phyloP scores from a whole-genome alignment of 2,888 invertebrate genomes.

The Phortica magna region DNA sequence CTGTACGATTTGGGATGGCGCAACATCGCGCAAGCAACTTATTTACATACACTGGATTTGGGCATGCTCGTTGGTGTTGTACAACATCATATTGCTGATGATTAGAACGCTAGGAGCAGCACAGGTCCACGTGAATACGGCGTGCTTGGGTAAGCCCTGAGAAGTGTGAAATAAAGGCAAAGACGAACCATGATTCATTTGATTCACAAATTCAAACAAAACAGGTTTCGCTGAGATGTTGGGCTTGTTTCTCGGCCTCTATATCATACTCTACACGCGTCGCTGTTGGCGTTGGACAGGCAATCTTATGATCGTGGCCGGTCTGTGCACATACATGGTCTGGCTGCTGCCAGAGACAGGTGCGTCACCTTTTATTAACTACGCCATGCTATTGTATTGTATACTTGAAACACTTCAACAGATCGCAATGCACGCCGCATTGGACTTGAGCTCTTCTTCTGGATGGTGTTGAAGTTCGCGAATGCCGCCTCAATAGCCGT shows the following conservation, averaged over 20 bases:
- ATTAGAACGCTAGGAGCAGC: slow-evolving; percentile 76
- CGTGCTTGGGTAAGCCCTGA: slow-evolving; percentile 69
- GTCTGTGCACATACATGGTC: slow-evolving; percentile 69
- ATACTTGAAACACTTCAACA: slow-evolving; percentile 47
- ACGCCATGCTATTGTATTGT: background rate
- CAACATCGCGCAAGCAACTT: slow-evolving; percentile 66
- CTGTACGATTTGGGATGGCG: slow-evolving; percentile 76
- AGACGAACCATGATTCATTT: too few relatives aligned
- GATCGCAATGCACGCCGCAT: slow-evolving; percentile 68
- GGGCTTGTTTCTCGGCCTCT: slow-evolving; percentile 75
- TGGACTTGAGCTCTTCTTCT: slow-evolving; percentile 73
- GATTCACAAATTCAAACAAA: too few relatives aligned
- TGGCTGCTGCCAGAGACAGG: slow-evolving; percentile 74
- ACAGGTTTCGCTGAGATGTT: slow-evolving; percentile 76
- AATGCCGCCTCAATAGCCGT: slow-evolving; percentile 76
- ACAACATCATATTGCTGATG: slow-evolving; percentile 77
- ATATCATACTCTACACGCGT: slow-evolving; percentile 74
- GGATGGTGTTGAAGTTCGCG: slow-evolving; percentile 75
- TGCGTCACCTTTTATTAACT: slow-evolving; percentile 46
- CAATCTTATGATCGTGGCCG: slow-evolving; percentile 69
- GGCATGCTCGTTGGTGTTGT: slow-evolving; percentile 73
- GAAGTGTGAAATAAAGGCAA: background rate
- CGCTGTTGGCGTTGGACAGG: slow-evolving; percentile 76
- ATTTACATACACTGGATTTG: slow-evolving; percentile 73
- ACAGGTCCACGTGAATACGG: slow-evolving; percentile 76